Percentiles rank a stretch among this genome's conserved stretches.
Evolutionary conservation across 2,113 vertebrate genomes (phyloP).

Genomic region (Canis aureus): DNA sequence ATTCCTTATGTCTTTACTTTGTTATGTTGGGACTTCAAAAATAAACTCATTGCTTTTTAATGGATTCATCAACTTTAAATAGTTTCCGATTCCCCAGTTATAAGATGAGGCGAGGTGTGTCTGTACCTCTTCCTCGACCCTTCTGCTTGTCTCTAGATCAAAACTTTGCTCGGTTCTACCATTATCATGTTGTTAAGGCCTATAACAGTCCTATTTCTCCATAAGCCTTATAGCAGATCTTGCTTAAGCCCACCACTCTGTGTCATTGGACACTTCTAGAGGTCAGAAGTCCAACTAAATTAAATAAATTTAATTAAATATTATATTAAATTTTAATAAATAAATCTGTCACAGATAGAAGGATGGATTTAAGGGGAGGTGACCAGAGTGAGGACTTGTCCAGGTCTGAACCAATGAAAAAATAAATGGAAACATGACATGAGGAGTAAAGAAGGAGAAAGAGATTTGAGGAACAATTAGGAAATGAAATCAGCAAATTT

Average conservation of each 20-base stretch:
- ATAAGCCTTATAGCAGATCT: not conserved
- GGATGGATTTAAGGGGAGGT: not conserved
- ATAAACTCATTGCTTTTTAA: not conserved
- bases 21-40: not conserved
- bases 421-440: not conserved
- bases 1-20: not conserved
- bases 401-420: not conserved
- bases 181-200: not conserved
- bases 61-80: not conserved
- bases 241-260: not conserved
- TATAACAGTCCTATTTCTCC: not conserved
- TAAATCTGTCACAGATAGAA: not conserved
- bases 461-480: not conserved
- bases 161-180: not conserved
- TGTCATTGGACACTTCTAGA: not conserved
- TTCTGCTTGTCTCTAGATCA: not conserved
- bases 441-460: not conserved
- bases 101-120: not conserved
- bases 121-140: not conserved
- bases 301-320: not conserved
- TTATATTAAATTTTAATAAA: not conserved
- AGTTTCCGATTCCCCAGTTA: not conserved
- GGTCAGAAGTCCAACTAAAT: constrained; percentile 11
- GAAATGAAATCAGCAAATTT: not conserved
- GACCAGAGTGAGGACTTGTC: not conserved